A percentile compares a stretch with the other conserved stretches of the same genome.
Evolutionary conservation across 2,888 invertebrate species (phyloP).

Genomic region (Piscicola geometra): DNA sequence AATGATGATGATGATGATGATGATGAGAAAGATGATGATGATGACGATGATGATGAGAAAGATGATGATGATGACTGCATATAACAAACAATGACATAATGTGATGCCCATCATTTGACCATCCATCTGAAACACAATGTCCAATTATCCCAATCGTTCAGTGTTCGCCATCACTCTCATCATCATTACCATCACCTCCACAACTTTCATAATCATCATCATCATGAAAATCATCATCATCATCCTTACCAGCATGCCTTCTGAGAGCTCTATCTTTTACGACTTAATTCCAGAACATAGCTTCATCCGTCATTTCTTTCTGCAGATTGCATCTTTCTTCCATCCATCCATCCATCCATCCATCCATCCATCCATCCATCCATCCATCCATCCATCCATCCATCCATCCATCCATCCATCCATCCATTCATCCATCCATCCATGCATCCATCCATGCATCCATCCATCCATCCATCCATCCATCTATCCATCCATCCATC

Average conservation of each 20-base stretch:
- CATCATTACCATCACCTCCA: background rate
- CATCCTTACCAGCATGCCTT: background rate
- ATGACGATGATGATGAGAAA: too few relatives aligned
- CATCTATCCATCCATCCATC: too few relatives aligned
- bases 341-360: conserved; percentile 6
- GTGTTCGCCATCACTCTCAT: conserved; percentile 2
- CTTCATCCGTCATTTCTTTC: background rate
- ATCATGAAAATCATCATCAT: background rate
- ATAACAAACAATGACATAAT: too few relatives aligned
- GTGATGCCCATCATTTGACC: too few relatives aligned
- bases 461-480: background rate
- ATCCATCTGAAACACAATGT: too few relatives aligned
- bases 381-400: background rate
- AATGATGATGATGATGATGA: too few relatives aligned
- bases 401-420: background rate
- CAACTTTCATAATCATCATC: background rate
- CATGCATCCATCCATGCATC: background rate
- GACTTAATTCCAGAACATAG: background rate
- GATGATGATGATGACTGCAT: too few relatives aligned
- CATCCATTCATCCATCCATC: background rate
- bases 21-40: too few relatives aligned
- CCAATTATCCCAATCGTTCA: too few relatives aligned
- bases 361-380: conserved; percentile 9
- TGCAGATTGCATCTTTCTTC: background rate
- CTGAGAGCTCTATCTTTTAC: background rate